Percentiles rank a stretch among this genome's conserved stretches.
phyloP scores from a whole-genome alignment of 2,888 invertebrate species.

The Brachypalpus laphriformis region DNA sequence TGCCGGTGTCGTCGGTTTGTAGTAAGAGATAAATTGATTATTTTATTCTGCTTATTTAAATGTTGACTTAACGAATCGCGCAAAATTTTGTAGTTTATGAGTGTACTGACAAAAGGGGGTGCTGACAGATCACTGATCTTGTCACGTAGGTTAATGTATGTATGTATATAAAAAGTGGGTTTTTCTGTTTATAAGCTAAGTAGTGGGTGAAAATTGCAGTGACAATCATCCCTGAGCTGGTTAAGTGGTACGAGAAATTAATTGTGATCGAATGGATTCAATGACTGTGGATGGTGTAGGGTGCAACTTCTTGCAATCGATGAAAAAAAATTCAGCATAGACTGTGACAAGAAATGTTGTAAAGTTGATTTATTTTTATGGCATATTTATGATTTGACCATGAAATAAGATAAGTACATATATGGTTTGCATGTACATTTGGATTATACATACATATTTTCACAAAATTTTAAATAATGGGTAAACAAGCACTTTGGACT shows the following conservation, averaged over 20 bases:
- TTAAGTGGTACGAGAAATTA: not conserved
- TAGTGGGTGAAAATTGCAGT: not conserved
- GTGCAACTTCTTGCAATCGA: conserved; percentile 23
- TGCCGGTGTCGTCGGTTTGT: conserved; percentile 30
- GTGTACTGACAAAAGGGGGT: conserved; percentile 24
- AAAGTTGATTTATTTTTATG: not conserved
- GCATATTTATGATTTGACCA: too few species aligned
- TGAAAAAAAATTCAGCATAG: conserved; percentile 14
- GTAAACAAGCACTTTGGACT: too few species aligned
- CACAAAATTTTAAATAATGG: too few species aligned
- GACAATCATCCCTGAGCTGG: not conserved
- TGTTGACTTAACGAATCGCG: conserved; percentile 10
- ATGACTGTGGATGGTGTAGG: not conserved
- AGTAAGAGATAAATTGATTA: conserved; percentile 39
- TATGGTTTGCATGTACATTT: too few species aligned
- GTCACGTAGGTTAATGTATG: conserved; percentile 17
- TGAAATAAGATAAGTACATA: too few species aligned
- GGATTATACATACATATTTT: too few species aligned
- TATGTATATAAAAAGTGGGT: too few species aligned
- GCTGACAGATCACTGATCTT: conserved; percentile 46
- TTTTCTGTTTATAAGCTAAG: not conserved
- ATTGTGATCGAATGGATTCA: not conserved
- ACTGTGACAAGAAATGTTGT: conserved; percentile 16
- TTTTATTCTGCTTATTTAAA: conserved; percentile 40
- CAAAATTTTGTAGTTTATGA: conserved; percentile 42